Base-by-base conservation (phyloP, 2,888 invertebrate species). In the Barypeithes pellucidus region DNA sequence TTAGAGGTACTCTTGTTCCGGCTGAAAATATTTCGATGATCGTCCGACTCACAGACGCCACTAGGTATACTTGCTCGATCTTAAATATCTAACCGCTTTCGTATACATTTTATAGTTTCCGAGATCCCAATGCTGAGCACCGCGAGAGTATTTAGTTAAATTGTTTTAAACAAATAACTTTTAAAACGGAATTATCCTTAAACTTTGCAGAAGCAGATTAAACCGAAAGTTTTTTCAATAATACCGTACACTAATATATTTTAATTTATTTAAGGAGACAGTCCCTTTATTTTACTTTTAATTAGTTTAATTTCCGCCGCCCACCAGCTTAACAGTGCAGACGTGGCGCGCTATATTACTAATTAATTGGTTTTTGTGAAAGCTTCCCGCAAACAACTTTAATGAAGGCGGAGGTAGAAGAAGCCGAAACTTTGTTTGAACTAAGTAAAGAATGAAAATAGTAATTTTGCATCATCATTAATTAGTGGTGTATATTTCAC, bases 291-390 rank as follows among this genome's bases (percentile, higher is more conserved):
- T 57, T 57, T 33, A 36, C 61, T 61, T 61, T 61, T 61, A 61
- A 61, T 61, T 61, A 61, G 22, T 61, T 9, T 61, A 45, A 45
- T 57, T 57, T 57, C 41, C 61, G 20, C 41, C 60, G 61, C 45
- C 61, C 61, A 61, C 43, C 39, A 22, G 36, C 29, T 61, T 61
- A 61, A 43, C 45, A 33, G 33, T 33, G 54, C 33, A 33, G 54
- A 57, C 54, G 33, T 57, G 54, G 54, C 52, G 54, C 52, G 66
- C 16, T 66, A 54, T 39, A 54, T 36, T 54, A 66, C 59, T 72
- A 72, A 72, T 72, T 72, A 72, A 72, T 72, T 72, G 52, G 62
- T 72, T 72, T 67, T 67, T 61, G 72, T 62, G 72, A 67, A 18
- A 41, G 52, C 41, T 33, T 45, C 45, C 59, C 39, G 33, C 72